Conservation (phyloP, 1,140 invertebrate species). For the Dolichoris vasculosae region DNA sequence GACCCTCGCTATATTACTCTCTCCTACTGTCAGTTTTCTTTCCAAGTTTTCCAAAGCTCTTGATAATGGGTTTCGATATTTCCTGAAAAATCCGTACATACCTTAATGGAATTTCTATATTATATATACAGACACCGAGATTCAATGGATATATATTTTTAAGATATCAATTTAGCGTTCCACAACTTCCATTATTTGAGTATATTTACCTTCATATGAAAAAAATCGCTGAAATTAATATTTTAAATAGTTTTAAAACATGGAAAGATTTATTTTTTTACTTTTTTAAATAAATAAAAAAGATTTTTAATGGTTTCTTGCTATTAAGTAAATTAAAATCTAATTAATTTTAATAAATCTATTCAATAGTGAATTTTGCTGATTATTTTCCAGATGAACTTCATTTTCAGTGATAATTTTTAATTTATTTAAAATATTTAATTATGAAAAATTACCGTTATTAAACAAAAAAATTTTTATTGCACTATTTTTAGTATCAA, state of each 20-base stretch:
- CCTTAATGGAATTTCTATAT: neutral
- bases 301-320: too few relatives aligned
- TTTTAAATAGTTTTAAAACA: neutral
- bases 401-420: too few relatives aligned
- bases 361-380: too few relatives aligned
- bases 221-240: neutral
- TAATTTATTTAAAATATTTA: too few relatives aligned
- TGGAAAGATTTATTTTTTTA: too few relatives aligned
- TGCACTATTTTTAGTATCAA: too few relatives aligned
- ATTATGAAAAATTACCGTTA: too few relatives aligned
- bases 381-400: too few relatives aligned
- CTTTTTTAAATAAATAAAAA: too few relatives aligned
- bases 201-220: neutral
- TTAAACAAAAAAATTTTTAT: too few relatives aligned
- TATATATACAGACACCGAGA: neutral
- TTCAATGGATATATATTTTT: neutral
- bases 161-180: conserved; percentile 27
- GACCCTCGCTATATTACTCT: neutral
- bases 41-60: neutral
- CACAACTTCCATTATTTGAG: neutral
- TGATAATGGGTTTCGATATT: neutral
- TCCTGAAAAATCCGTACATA: neutral
- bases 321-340: too few relatives aligned
- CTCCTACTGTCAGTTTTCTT: neutral
- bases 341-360: too few relatives aligned